Evolutionary conservation across 1,140 invertebrate species (phyloP).

Genomic region (Pseudomyrmex gracilis): DNA sequence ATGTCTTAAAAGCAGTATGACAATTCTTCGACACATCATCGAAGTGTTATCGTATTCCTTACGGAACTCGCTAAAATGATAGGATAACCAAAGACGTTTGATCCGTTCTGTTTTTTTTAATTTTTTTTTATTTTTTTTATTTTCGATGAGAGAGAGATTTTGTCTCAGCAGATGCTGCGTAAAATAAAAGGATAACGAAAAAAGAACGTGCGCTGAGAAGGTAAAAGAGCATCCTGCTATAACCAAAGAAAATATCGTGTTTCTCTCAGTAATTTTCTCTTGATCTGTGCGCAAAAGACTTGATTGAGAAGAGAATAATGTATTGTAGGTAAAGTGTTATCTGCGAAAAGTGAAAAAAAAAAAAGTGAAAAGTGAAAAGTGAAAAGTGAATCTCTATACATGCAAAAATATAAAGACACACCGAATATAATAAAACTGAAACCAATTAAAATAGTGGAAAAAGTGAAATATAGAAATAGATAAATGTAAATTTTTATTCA

Average conservation of each 20-base stretch:
- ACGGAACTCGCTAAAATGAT: neutral
- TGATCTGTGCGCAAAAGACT: neutral
- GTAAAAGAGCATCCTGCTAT: constrained; percentile 5
- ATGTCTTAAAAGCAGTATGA: neutral
- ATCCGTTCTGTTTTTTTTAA: neutral
- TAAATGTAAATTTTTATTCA: neutral
- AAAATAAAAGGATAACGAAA: constrained; percentile 9
- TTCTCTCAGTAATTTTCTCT: constrained; percentile 14
- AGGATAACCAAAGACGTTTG: neutral
- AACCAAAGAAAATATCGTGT: neutral
- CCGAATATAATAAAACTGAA: neutral
- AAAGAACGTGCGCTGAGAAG: neutral
- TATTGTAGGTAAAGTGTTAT: neutral
- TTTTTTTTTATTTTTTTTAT: too few relatives aligned
- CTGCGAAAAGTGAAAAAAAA: neutral
- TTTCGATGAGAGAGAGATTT: too few relatives aligned
- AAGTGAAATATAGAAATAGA: constrained; percentile 14
- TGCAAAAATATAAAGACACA: too few relatives aligned
- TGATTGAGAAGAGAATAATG: neutral
- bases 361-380: neutral
- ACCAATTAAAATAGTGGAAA: neutral
- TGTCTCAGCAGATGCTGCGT: constrained; percentile 29
- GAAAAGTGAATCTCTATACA: neutral
- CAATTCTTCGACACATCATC: constrained; percentile 2
- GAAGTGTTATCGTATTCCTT: neutral